phyloP scores from a whole-genome alignment of 2,888 invertebrate species.

The Orthosia gracilis region DNA sequence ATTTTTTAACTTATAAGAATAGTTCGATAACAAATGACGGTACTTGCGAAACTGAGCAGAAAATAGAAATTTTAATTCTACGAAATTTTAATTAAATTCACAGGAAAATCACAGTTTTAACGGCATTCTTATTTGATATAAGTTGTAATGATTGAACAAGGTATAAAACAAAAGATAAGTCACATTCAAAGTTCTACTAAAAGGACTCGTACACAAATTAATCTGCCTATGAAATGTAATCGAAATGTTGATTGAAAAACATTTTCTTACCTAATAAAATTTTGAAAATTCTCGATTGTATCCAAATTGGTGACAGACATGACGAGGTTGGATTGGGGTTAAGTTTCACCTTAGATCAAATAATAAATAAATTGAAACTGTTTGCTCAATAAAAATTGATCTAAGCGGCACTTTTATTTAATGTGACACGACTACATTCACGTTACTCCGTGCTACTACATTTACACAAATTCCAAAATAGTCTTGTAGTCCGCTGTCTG shows the following conservation, averaged over 20 bases:
- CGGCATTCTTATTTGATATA: neutral
- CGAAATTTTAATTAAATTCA: neutral
- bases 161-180: neutral
- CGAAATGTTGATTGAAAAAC: neutral
- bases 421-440: conserved; percentile 19
- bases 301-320: conserved; percentile 91
- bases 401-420: conserved; percentile 9
- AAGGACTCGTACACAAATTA: conserved; percentile 1
- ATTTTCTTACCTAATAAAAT: conserved; percentile 81
- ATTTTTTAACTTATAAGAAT: neutral
- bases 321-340: conserved; percentile 73
- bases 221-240: neutral
- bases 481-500: conserved; percentile 31
- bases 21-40: neutral
- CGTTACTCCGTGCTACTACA: neutral
- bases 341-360: conserved; percentile 54
- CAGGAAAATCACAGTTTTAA: neutral
- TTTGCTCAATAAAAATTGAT: conserved; percentile 12
- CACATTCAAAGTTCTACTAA: neutral
- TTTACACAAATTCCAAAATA: conserved; percentile 34
- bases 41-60: neutral
- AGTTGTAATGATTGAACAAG: neutral
- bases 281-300: conserved; percentile 88
- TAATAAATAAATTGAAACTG: conserved; percentile 23
- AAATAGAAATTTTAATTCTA: neutral